Evolutionary conservation across 2,797 vertebrate genomes (phyloP), one percentile per base, ranked within the genome.

Genomic region (Takifugu ocellatus): DNA sequence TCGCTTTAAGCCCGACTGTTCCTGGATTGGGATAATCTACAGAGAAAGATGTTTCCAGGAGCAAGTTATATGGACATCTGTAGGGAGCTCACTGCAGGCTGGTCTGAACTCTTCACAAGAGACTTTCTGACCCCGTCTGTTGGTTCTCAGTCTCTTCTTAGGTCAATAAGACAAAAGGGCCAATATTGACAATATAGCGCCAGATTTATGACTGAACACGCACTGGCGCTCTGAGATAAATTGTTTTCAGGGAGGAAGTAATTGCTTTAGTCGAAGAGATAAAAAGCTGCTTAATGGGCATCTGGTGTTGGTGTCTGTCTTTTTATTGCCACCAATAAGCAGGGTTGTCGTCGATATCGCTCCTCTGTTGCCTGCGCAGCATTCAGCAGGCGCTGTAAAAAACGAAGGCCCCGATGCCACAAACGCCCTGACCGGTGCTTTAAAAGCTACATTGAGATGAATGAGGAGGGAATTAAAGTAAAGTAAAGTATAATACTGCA

Each of bases 251-350:
- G 54, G 77, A 47, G 49, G 31, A 47, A 21, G 43, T 73, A 72
- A 85, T 68, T 69, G 61, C 66, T 43, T 54, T 43, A 36, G n/a
- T 67, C 63, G 70, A 68, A 48, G 31, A 70, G 53, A 83, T 74
- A 83, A 83, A 48, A 75, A 66, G 58, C 49, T 46, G 74, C 46
- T 55, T 78, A 84, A 82, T 76, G 64, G 68, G 58, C 55, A 11
- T 17, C 36, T 55, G 29, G 51, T 59, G 66, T 17, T 67, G 25
- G 53, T 25, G 45, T 42, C 29, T 49, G 66, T 77, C 29, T 46
- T 54, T 79, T 75, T 66, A 78, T 73, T 65, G 66, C 68, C 64
- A 46, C 48, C 56, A 62, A 50, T 65, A 66, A 71, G 45, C 51
- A 54, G 46, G 33, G 42, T n/a, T 55, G 68, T 73, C 26, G 72